Conservation (phyloP, 2,113 vertebrate species). For the Grallaria varia region DNA sequence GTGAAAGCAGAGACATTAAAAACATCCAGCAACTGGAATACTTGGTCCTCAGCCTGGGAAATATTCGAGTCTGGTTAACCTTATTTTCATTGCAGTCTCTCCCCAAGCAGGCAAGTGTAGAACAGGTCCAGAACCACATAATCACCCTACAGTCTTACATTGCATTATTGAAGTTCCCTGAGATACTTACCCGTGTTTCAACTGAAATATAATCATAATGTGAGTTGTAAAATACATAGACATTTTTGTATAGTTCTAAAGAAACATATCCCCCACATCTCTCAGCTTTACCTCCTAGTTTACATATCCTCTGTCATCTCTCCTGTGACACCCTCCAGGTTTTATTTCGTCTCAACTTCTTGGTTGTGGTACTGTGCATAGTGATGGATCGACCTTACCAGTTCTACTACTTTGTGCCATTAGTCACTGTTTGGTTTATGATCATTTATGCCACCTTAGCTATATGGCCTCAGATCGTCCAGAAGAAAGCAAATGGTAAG, state of each 20-base stretch:
- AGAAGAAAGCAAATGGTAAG: conserved; percentile 91
- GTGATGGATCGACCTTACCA: conserved; percentile 98
- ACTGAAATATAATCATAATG: background rate
- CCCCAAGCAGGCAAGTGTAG: background rate
- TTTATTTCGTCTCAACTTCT: conserved; percentile 96
- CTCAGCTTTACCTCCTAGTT: background rate
- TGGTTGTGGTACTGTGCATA: conserved; percentile 92
- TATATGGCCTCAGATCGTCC: conserved; percentile 92
- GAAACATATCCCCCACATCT: background rate
- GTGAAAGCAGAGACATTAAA: background rate
- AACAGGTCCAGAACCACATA: background rate
- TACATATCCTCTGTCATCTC: background rate
- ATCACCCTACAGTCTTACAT: background rate
- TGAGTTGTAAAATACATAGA: background rate
- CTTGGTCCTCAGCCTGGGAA: background rate
- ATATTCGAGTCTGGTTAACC: background rate
- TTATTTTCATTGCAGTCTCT: background rate
- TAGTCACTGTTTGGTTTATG: conserved; percentile 97
- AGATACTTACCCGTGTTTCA: accelerated
- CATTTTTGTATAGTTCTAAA: background rate
- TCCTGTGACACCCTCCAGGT: conserved; percentile 74
- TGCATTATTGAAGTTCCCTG: background rate
- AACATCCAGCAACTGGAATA: background rate
- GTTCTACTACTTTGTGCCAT: conserved; percentile 97
- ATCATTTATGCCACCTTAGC: conserved; percentile 90